Evolutionary conservation across 2,888 invertebrate genomes (phyloP), one percentile per base, ranked within the genome.

Genomic region (Itoplectis maculator): DNA sequence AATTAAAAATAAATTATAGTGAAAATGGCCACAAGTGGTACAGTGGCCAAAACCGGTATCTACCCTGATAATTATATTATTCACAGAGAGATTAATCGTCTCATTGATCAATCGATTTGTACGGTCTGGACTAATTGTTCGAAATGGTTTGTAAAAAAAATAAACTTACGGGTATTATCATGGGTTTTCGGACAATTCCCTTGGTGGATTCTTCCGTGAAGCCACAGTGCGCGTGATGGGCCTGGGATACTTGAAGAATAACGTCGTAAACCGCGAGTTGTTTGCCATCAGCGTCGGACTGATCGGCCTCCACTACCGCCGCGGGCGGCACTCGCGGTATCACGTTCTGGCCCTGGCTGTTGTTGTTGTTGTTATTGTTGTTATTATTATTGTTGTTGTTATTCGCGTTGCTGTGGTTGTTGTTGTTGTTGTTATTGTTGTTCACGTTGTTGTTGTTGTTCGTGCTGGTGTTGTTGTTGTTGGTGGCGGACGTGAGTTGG

Each of bases 191-290:
- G 86, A 95, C 95, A 84, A 97, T 93, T 86, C 95, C 95, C 88
- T 96, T 93, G 68, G 96, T 96, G 87, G 96, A 95, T 89, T 98
- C 98, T 89, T 98, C 97, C 20, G 97, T 97, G 93, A 97, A 98
- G 83, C 96, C 96, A 93, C 98, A 98, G 93, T 98, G 96, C 87
- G 96, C 95, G 88, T 96, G 96, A 93, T 99, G 98, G 6, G 98
- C 98, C 90, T 96, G 96, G 7, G 96, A 96, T 63, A 97, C 95
- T 89, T 96, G 95, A 88, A 96, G 94, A 88, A 97, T 97, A 88
- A 97, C 95, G 93, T 97, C 97, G 92, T 97, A 96, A 86, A 96
- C 95, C 68, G 96, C 95, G 88, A 96, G 92, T 90, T 96, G 94
- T 84, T 93, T 93, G 70, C 92, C 91, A 83, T 94, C 93, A 47